Percentiles rank a stretch among this genome's conserved stretches.
phyloP scores from a whole-genome alignment of 2,888 invertebrate species.

The Aporophyla nigra region DNA sequence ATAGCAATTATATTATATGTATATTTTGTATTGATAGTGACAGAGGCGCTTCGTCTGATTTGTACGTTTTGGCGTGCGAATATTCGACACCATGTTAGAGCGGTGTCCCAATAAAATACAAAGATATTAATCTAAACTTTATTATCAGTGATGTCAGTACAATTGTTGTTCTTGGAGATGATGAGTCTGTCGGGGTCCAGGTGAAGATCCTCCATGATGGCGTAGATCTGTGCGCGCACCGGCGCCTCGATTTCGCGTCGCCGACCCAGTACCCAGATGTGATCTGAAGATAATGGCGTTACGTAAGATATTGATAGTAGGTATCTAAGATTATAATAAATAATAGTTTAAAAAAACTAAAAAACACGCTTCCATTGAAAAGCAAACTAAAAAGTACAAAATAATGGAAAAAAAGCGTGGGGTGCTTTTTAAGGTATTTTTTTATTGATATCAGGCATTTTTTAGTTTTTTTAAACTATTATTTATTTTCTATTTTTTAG shows the following conservation, averaged over 20 bases:
- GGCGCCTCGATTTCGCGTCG: slow-evolving; percentile 92
- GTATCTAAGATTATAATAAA: no score
- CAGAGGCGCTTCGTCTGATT: no score
- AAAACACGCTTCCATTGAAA: no score
- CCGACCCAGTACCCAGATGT: slow-evolving; percentile 94
- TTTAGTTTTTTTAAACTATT: no score
- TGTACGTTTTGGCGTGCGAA: background rate
- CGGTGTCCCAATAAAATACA: slow-evolving; percentile 15
- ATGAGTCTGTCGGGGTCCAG: slow-evolving; percentile 94
- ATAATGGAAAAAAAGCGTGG: no score
- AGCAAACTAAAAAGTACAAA: no score
- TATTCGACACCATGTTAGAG: background rate
- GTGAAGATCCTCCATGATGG: slow-evolving; percentile 90
- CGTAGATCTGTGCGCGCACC: slow-evolving; percentile 92
- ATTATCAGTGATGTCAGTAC: slow-evolving; percentile 76
- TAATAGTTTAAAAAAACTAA: no score
- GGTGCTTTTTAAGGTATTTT: no score
- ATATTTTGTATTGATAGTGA: no score
- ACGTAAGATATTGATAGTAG: background rate
- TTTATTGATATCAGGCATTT: no score
- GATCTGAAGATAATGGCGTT: slow-evolving; percentile 85
- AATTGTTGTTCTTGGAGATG: slow-evolving; percentile 93
- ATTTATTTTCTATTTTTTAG: no score
- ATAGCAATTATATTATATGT: no score
- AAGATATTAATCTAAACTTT: slow-evolving; percentile 45